phyloP scores from a whole-genome alignment of 2,797 vertebrate genomes.

The Pygocentrus nattereri region DNA sequence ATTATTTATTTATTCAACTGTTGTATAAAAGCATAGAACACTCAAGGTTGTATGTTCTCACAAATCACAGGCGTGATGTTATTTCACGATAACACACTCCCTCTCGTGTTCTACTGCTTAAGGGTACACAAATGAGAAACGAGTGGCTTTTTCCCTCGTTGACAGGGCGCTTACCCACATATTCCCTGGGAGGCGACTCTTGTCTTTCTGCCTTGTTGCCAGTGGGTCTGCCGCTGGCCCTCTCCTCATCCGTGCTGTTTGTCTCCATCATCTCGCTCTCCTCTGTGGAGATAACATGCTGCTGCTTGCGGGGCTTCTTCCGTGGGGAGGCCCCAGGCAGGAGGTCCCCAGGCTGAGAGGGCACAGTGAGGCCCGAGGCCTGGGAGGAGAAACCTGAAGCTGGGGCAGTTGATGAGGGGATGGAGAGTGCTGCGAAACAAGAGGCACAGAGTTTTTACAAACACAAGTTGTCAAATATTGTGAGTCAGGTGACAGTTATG shows the following conservation, averaged over 20 bases:
- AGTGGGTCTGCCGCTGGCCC: conserved; percentile 85
- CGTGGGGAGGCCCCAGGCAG: conserved; percentile 93
- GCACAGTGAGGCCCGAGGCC: conserved; percentile 81
- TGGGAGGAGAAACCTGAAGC: conserved; percentile 49
- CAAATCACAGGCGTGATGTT: too few relatives aligned
- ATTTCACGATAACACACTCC: too few relatives aligned
- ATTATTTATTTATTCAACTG: too few relatives aligned
- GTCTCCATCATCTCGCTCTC: conserved; percentile 99
- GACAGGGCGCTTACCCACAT: conserved; percentile 85
- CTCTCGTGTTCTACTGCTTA: too few relatives aligned
- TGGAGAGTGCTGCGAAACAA: conserved; percentile 27
- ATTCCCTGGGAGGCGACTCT: conserved; percentile 95
- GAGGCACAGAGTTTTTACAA: not conserved
- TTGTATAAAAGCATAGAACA: too few relatives aligned
- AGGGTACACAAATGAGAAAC: too few relatives aligned
- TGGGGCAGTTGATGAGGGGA: conserved; percentile 37
- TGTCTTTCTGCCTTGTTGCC: conserved; percentile 89
- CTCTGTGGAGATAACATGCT: conserved; percentile 97
- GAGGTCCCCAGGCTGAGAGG: conserved; percentile 85
- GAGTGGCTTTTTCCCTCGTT: too few relatives aligned
- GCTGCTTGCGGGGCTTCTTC: conserved; percentile 98
- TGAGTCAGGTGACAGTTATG: too few relatives aligned
- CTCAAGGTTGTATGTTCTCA: too few relatives aligned
- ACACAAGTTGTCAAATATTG: too few relatives aligned
- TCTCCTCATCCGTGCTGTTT: conserved; percentile 98